Conservation (phyloP, 2,797 vertebrate genomes). For the Typhlichthys subterraneus region DNA sequence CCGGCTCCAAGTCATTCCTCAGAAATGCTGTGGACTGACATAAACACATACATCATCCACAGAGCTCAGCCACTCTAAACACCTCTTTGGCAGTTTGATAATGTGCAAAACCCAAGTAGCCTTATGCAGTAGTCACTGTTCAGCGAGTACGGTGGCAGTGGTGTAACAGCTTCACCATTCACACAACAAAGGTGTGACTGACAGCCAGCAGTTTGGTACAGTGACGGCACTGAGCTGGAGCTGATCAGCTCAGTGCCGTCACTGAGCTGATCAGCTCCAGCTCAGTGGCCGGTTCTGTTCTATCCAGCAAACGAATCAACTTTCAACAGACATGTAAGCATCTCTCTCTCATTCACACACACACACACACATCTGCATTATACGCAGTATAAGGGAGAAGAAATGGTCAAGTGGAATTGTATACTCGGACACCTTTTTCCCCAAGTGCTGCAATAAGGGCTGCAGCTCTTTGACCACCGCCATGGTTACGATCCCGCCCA, state of each 20-base stretch:
- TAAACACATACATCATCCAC: constrained; percentile 58
- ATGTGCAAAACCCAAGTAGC: constrained; percentile 28
- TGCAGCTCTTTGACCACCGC: constrained; percentile 66
- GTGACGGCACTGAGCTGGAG: too few species aligned
- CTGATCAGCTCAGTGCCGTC: too few species aligned
- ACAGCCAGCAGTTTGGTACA: too few species aligned
- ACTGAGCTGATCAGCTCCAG: too few species aligned
- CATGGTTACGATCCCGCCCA: constrained; percentile 66
- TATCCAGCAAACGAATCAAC: too few species aligned
- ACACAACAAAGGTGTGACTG: too few species aligned
- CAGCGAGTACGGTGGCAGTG: constrained; percentile 29
- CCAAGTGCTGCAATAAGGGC: constrained; percentile 49
- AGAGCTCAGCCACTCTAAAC: constrained; percentile 33
- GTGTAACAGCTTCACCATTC: too few species aligned
- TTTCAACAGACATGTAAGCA: too few species aligned
- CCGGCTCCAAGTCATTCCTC: constrained; percentile 56
- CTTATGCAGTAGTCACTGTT: constrained; percentile 23
- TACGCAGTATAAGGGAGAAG: constrained; percentile 11
- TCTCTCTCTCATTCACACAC: too few species aligned
- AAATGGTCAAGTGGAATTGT: constrained; percentile 43
- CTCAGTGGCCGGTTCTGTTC: too few species aligned
- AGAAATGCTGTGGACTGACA: constrained; percentile 46
- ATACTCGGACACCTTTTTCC: constrained; percentile 55
- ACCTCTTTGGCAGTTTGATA: constrained; percentile 43
- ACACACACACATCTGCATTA: neutral